A percentile compares a stretch with the other conserved stretches of the same genome.
These are phyloP conservation scores for Isotomurus palustris DNA, from an alignment of 2,888 invertebrate species.

Conservation along the genomic window DNA sequence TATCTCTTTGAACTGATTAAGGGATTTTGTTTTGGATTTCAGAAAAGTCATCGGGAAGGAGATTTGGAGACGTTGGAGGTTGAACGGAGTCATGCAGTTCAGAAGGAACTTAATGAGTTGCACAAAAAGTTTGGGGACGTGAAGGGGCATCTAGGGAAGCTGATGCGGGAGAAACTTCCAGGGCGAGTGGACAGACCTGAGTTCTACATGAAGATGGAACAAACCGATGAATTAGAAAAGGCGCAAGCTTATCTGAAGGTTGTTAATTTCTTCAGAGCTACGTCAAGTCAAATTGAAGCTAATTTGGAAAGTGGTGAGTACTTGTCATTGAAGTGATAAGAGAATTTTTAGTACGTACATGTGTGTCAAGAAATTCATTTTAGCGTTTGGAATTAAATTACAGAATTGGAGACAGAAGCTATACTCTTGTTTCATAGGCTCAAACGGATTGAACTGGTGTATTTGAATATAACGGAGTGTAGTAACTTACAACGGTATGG, in stretches of 20 bases:
- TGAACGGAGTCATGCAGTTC: constrained; percentile 6
- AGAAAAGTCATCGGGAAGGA: background rate
- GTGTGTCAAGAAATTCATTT: background rate
- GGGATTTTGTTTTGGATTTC: too few relatives aligned
- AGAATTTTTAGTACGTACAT: too few relatives aligned
- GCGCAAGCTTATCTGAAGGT: constrained; percentile 34
- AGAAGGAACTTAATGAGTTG: constrained; percentile 12
- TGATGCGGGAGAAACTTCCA: constrained; percentile 38
- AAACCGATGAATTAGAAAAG: constrained; percentile 32
- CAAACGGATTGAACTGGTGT: constrained; percentile 18
- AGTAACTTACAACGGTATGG: constrained; percentile 31
- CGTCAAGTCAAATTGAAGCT: constrained; percentile 39
- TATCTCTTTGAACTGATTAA: background rate
- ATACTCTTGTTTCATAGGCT: constrained; percentile 33
- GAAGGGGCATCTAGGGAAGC: constrained; percentile 22
- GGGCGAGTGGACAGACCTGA: constrained; percentile 31
- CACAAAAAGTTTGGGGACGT: constrained; percentile 14
- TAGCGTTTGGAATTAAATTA: background rate
- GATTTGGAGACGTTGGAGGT: background rate
- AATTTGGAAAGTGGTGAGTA: constrained; percentile 36
- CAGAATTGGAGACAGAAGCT: constrained; percentile 40
- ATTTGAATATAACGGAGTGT: constrained; percentile 27
- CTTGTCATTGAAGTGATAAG: background rate
- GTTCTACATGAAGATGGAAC: constrained; percentile 33
- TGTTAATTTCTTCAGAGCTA: constrained; percentile 31